Percentiles rank a stretch among this genome's conserved stretches.
These are phyloP conservation scores for Syngnathus scovelli DNA, from an alignment of 2,113 vertebrate genomes.

Conservation along the genomic window DNA sequence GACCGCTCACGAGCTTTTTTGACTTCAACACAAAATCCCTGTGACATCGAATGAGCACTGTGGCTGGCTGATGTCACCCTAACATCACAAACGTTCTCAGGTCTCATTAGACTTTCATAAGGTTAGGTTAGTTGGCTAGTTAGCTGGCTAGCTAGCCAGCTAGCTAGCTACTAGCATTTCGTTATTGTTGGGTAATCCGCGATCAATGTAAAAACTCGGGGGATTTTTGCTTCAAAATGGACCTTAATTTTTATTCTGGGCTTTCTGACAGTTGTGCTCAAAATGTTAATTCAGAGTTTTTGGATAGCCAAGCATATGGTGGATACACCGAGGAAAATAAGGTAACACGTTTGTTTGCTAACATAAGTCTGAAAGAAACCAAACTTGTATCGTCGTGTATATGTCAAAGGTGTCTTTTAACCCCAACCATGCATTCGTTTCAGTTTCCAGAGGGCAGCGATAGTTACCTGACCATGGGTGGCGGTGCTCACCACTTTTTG, in stretches of 20 bases:
- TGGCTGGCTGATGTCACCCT: not conserved
- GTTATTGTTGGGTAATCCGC: not conserved
- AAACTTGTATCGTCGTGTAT: not conserved
- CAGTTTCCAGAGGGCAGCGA: slow-evolving; percentile 84
- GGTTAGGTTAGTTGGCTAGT: slow-evolving; percentile 14
- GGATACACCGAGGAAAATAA: slow-evolving; percentile 60
- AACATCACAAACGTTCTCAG: too few relatives aligned
- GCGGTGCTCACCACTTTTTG: slow-evolving; percentile 79
- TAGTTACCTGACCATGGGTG: slow-evolving; percentile 81
- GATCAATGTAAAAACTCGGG: not conserved
- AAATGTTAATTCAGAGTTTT: slow-evolving; percentile 63
- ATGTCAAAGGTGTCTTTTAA: not conserved
- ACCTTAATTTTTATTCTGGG: slow-evolving; percentile 70
- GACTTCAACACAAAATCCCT: not conserved
- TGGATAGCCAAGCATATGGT: slow-evolving; percentile 58
- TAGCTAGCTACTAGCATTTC: slow-evolving; percentile 32
- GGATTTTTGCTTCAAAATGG: slow-evolving; percentile 41
- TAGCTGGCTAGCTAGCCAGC: slow-evolving; percentile 29
- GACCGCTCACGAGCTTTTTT: not conserved
- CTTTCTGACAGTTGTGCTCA: slow-evolving; percentile 61
- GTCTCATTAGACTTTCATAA: not conserved
- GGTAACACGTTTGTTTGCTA: slow-evolving; percentile 31
- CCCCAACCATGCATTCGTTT: not conserved
- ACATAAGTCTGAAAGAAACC: too few relatives aligned
- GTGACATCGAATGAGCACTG: not conserved